Conservation (phyloP, 2,888 invertebrate genomes). For the Poecilobothrus nobilitatus region DNA sequence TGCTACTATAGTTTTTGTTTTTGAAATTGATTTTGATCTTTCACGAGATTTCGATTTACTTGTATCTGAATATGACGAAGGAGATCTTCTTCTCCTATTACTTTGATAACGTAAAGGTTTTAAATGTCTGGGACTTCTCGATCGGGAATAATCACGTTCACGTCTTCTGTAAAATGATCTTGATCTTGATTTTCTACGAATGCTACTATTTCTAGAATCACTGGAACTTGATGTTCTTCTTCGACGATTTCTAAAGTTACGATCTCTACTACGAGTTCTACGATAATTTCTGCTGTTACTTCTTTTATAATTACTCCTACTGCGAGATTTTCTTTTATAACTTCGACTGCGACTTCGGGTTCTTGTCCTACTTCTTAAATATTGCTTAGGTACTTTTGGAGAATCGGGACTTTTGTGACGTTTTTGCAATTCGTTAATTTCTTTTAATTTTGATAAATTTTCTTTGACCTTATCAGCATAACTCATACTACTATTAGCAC, state of each 20-base stretch:
- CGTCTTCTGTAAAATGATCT: constrained; percentile 26
- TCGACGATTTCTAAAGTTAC: constrained; percentile 16
- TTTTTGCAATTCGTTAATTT: constrained; percentile 31
- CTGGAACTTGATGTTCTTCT: constrained; percentile 31
- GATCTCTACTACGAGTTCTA: constrained; percentile 21
- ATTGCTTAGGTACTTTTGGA: constrained; percentile 27
- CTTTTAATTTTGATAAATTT: constrained; percentile 41
- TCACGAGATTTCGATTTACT: not conserved
- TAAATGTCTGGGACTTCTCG: constrained; percentile 29
- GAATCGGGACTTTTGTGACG: constrained; percentile 25
- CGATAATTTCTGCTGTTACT: constrained; percentile 18
- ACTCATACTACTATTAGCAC: constrained; percentile 34
- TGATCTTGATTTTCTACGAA: constrained; percentile 31
- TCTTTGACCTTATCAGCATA: constrained; percentile 51
- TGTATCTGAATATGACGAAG: constrained; percentile 22
- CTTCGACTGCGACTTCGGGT: constrained; percentile 28
- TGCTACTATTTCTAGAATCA: constrained; percentile 30
- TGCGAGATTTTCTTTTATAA: constrained; percentile 21
- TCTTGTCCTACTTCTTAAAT: constrained; percentile 28
- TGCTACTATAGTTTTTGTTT: not conserved
- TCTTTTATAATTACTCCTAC: constrained; percentile 18
- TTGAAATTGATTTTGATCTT: constrained; percentile 9
- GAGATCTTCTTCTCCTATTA: constrained; percentile 16
- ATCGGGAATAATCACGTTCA: constrained; percentile 31
- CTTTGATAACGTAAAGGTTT: constrained; percentile 25